Base-by-base conservation (phyloP, 2,113 vertebrate species). In the Dipodomys ordii region DNA sequence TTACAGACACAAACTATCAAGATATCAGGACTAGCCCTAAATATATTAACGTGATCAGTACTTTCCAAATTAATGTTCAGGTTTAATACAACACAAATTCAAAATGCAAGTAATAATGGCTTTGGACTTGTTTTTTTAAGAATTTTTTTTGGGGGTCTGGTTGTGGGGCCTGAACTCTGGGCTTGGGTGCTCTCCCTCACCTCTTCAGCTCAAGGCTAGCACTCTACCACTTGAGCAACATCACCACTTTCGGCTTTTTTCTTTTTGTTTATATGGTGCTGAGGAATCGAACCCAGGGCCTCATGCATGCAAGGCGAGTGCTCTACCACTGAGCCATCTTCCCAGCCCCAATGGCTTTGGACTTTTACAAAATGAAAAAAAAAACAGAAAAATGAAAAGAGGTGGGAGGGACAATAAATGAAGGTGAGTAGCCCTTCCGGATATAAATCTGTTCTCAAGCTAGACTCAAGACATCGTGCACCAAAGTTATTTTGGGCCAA, bases 31-130 rank as follows among this genome's bases (percentile, higher is more conserved):
- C 18, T 60, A 60, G 57, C 18, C 57, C 9, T 18, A 39, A 72
- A 76, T 78, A 68, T 76, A 60, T 81, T 84, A 85, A 72, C 68
- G 57, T 22, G 76, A 85, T 88, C 39, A 67, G 13, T 80, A 67
- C 53, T 88, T 84, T 93, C 93, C 80, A 91, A 91, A 91, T 93
- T 91, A 91, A 72, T 62, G 16, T 90, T 49, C 76, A 78, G 49
- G 30, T 69, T 87, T 90, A 39, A 39, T 39, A 39, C 39, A 83
- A 79, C n/a, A 87, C 11, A 83, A 94, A 92, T 78, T 68, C 72
- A 87, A 87, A 90, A 69, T 35, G 7, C 3, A 73, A 73, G 79
- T 11, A 16, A 69, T 62, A 44, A 83, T 83, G 60, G 49, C 82
- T 72, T 60, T 87, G 39, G 27, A 6, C 39, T 39, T 39, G 5